Conservation (phyloP, 2,888 invertebrate species). For the Xanthia togata region DNA sequence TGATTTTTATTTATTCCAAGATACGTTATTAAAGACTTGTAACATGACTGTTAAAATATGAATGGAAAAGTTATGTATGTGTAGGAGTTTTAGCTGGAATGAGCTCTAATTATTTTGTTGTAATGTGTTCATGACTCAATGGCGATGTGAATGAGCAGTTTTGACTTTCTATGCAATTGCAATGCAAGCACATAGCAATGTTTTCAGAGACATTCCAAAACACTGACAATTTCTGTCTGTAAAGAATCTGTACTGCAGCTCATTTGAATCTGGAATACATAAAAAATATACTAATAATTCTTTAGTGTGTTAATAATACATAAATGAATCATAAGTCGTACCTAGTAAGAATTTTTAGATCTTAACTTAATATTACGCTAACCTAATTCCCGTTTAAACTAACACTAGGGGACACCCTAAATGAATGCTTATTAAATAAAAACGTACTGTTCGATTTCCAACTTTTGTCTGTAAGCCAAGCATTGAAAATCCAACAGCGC, state of each 20-base stretch:
- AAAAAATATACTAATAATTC: not conserved
- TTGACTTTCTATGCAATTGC: too few relatives aligned
- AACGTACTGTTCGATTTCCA: not conserved
- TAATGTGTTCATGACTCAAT: not conserved
- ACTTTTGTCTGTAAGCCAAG: not conserved
- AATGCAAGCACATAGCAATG: not conserved
- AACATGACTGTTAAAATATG: not conserved
- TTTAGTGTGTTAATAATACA: too few relatives aligned
- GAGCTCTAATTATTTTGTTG: not conserved
- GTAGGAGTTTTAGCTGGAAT: not conserved
- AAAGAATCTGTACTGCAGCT: not conserved
- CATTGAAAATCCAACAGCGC: not conserved
- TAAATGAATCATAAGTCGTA: not conserved
- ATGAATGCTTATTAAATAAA: not conserved
- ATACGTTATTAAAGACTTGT: not conserved
- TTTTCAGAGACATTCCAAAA: not conserved
- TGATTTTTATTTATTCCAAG: slow-evolving; percentile 24
- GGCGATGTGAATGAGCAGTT: not conserved
- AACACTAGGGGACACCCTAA: not conserved
- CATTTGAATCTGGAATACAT: not conserved
- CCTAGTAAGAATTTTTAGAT: not conserved
- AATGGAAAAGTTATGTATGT: not conserved
- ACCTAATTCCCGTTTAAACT: not conserved
- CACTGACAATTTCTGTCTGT: not conserved
- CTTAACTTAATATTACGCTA: not conserved